These are phyloP conservation scores for Gallirallus australis DNA, from an alignment of 2,797 vertebrate species.

Conservation along the genomic window DNA sequence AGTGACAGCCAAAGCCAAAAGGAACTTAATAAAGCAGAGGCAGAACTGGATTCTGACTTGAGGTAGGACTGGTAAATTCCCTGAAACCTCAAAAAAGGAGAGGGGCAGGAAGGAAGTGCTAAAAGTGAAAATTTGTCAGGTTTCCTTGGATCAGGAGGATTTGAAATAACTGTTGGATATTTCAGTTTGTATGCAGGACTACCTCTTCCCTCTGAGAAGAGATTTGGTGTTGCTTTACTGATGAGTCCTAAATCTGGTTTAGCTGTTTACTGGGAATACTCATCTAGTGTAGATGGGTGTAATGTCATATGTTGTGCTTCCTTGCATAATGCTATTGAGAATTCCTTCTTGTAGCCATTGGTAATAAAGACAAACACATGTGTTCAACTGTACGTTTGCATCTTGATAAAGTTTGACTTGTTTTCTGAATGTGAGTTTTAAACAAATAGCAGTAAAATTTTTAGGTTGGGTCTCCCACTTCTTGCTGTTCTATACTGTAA, in stretches of 20 bases:
- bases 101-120: neutral
- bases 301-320: neutral
- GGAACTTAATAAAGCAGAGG: neutral
- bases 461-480: too few species aligned
- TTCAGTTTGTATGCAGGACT: neutral
- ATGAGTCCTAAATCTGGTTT: neutral
- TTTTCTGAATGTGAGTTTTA: neutral
- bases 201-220: neutral
- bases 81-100: neutral
- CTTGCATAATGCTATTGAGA: neutral
- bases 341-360: neutral
- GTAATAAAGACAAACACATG: neutral
- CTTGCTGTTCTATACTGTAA: neutral
- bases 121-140: neutral
- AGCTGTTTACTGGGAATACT: neutral
- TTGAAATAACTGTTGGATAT: neutral
- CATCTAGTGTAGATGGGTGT: neutral
- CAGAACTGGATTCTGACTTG: neutral
- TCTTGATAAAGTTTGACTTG: neutral
- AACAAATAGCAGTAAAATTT: neutral
- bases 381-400: neutral
- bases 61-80: neutral
- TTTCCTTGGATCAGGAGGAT: neutral
- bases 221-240: neutral
- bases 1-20: neutral